Base-by-base conservation (phyloP, 2,797 vertebrate species). In the Salarias fasciatus region DNA sequence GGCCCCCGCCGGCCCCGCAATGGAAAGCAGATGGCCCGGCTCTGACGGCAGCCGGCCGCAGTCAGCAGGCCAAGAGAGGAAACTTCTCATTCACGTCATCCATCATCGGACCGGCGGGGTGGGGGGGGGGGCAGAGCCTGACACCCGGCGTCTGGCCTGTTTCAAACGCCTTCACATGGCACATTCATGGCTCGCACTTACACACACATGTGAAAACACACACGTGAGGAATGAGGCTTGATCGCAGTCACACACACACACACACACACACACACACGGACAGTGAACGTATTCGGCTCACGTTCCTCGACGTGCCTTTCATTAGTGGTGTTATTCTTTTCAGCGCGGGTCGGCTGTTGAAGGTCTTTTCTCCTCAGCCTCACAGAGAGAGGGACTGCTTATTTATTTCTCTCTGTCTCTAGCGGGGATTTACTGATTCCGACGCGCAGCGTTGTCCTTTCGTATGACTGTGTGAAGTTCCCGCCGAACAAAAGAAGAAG, bases 11-110 rank as follows among this genome's bases (percentile, higher is more conserved):
- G 64, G 78, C 75, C 73, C 63, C 61, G 86, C 89, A 88, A 91
- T 90, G 87, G 89, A 91, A 92, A 92, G 89, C 91, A 92, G 91
- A 92, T 92, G 90, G 85, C 84, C 35, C 18, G 47, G 62, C 63
- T 85, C 63, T 91, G 89, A 90, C 62, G 64, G 87, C 86, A 84
- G 79, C 72, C 69, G 72, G 82, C 86, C 79, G 78, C 81, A 83
- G 64, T 79, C 77, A 11, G 82, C 83, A 77, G 88, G 89, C 86
- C 85, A 84, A 78, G 85, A 91, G 88, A 92, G 90, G 92, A 90
- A 92, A 92, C 88, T 90, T 91, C 90, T 91, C 76, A 88, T 93
- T 90, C 88, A 59, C 74, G 45, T 91, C 91, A 93, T 93, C 92
- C 90, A 91, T 92, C 91, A 92, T 92, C 63, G 72, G 69, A 66